Conservation (phyloP, 2,888 invertebrate species). For the Zeuzera pyrina region DNA sequence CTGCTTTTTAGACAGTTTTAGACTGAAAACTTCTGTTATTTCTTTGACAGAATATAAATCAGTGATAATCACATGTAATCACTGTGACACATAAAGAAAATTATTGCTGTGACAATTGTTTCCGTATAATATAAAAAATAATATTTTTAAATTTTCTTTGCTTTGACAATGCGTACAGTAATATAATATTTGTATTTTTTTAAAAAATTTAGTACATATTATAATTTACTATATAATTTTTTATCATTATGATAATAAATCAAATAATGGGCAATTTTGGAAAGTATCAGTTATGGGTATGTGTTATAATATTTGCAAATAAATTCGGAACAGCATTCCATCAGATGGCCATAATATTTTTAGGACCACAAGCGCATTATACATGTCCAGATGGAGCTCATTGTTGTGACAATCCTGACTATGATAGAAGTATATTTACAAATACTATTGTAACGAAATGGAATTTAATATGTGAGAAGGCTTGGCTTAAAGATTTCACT, state of each 20-base stretch:
- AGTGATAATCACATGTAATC: too few relatives aligned
- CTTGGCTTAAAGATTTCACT: slow-evolving; percentile 77
- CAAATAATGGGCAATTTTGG: slow-evolving; percentile 52
- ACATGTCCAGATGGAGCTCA: slow-evolving; percentile 34
- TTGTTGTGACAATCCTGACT: slow-evolving; percentile 71
- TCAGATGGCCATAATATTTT: slow-evolving; percentile 65
- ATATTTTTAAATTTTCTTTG: too few relatives aligned
- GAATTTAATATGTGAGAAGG: slow-evolving; percentile 78
- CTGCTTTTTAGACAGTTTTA: too few relatives aligned
- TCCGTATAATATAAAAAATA: too few relatives aligned
- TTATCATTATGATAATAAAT: slow-evolving; percentile 26
- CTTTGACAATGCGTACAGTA: too few relatives aligned
- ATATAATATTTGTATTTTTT: too few relatives aligned
- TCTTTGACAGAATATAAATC: too few relatives aligned
- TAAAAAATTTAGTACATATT: slow-evolving; percentile 7
- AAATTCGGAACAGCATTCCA: slow-evolving; percentile 68
- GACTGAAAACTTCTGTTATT: too few relatives aligned
- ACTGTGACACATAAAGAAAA: too few relatives aligned
- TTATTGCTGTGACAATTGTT: too few relatives aligned
- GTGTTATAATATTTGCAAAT: slow-evolving; percentile 47
- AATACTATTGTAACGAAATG: slow-evolving; percentile 82
- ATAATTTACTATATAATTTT: slow-evolving; percentile 8
- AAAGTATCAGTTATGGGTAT: slow-evolving; percentile 48
- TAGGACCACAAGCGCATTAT: slow-evolving; percentile 51
- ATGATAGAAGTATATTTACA: slow-evolving; percentile 74